phyloP scores from a whole-genome alignment of 2,797 vertebrate genomes.

The Emys orbicularis region DNA sequence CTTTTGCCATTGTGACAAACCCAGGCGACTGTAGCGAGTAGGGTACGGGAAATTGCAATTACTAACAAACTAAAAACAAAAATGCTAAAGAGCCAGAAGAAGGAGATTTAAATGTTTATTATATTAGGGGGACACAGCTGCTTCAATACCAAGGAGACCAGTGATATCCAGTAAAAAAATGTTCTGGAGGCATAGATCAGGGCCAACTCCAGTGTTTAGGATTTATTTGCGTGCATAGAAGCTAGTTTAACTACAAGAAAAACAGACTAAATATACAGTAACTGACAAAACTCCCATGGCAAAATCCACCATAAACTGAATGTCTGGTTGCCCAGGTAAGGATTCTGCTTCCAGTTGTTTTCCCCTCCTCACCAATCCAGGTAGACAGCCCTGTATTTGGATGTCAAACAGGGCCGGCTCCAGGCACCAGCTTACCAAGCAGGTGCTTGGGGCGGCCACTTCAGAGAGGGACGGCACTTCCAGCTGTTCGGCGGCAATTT shows the following conservation, averaged over 20 bases:
- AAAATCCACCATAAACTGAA: not conserved
- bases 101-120: not conserved
- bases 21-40: constrained; percentile 47
- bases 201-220: constrained; percentile 44
- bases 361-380: not conserved
- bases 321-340: not conserved
- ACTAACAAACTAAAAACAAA: not conserved
- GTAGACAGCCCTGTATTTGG: not conserved
- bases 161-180: not conserved
- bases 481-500: too few relatives aligned
- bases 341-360: not conserved
- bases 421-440: too few relatives aligned
- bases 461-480: too few relatives aligned
- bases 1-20: constrained; percentile 67
- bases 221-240: constrained; percentile 31
- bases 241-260: constrained; percentile 55
- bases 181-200: constrained; percentile 20
- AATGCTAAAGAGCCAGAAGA: constrained; percentile 19
- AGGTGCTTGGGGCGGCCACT: too few relatives aligned
- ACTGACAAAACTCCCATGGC: constrained; percentile 23
- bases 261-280: constrained; percentile 52
- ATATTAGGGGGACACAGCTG: constrained; percentile 11
- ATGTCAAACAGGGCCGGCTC: too few relatives aligned
- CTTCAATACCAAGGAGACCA: constrained; percentile 5
- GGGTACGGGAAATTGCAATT: constrained; percentile 33